Evolutionary conservation across 2,888 invertebrate species (phyloP).

Genomic region (Balanococcus diminutus): DNA sequence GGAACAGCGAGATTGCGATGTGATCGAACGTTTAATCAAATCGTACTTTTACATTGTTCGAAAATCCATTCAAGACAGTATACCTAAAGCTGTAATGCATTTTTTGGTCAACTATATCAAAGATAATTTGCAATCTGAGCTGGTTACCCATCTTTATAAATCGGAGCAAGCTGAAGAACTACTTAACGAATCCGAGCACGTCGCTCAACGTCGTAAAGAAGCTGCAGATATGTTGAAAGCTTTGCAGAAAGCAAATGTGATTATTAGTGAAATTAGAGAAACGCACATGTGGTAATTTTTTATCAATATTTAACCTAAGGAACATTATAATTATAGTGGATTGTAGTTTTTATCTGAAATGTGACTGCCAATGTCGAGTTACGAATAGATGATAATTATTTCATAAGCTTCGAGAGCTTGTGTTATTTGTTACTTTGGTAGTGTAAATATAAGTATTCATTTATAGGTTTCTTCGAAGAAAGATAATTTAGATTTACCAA

Average conservation of each 20-base stretch:
- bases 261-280: conserved; percentile 98
- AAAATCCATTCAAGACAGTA: conserved; percentile 98
- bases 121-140: conserved; percentile 97
- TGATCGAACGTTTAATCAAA: conserved; percentile 95
- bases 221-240: conserved; percentile 98
- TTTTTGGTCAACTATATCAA: conserved; percentile 97
- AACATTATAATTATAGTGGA: not conserved
- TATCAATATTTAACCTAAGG: not conserved
- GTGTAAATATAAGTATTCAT: not conserved
- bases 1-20: conserved; percentile 94
- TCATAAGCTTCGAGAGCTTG: not conserved
- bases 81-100: conserved; percentile 99
- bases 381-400: not conserved
- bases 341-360: not conserved
- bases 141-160: conserved; percentile 97
- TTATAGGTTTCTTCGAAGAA: not conserved
- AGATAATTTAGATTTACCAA: not conserved
- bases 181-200: conserved; percentile 95
- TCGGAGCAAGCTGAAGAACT: conserved; percentile 91
- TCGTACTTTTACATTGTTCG: conserved; percentile 98
- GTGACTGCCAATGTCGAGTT: not conserved
- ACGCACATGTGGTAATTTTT: conserved; percentile 93
- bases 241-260: conserved; percentile 92
- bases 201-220: conserved; percentile 93
- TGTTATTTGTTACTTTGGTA: not conserved